Conservation (phyloP, 2,113 vertebrate species). For the Urocitellus parryii region DNA sequence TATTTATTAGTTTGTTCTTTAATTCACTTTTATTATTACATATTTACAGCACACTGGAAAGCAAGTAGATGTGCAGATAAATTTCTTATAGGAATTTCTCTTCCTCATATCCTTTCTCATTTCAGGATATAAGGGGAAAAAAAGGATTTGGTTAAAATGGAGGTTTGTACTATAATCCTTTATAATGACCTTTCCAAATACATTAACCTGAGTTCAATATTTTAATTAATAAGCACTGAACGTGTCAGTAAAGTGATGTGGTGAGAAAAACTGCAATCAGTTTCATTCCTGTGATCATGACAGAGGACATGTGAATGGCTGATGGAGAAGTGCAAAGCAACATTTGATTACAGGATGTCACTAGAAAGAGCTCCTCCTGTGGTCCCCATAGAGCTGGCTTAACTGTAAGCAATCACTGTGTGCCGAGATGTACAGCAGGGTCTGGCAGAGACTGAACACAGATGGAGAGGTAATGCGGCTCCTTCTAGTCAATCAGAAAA, state of each 20-base stretch:
- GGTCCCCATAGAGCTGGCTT: neutral
- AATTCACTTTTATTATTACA: neutral
- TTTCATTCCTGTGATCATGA: neutral
- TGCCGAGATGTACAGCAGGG: too few relatives aligned
- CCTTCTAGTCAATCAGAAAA: neutral
- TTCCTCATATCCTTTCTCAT: neutral
- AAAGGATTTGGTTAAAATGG: neutral
- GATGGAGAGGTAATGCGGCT: too few relatives aligned
- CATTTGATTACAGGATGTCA: neutral
- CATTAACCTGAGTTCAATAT: neutral
- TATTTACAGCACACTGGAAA: neutral
- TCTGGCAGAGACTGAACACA: neutral
- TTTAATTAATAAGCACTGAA: neutral
- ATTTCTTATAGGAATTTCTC: neutral
- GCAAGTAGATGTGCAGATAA: neutral
- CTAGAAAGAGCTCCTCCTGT: neutral
- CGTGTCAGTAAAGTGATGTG: neutral
- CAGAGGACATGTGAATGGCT: neutral
- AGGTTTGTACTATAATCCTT: neutral
- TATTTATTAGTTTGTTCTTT: neutral
- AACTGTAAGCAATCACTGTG: neutral
- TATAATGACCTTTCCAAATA: neutral
- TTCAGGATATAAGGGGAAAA: neutral
- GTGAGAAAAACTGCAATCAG: neutral
- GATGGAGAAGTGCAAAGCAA: neutral